A percentile compares a stretch with the other conserved stretches of the same genome.
These are phyloP conservation scores for Arizona elegans DNA, from an alignment of 2,113 vertebrate genomes.

Conservation along the genomic window DNA sequence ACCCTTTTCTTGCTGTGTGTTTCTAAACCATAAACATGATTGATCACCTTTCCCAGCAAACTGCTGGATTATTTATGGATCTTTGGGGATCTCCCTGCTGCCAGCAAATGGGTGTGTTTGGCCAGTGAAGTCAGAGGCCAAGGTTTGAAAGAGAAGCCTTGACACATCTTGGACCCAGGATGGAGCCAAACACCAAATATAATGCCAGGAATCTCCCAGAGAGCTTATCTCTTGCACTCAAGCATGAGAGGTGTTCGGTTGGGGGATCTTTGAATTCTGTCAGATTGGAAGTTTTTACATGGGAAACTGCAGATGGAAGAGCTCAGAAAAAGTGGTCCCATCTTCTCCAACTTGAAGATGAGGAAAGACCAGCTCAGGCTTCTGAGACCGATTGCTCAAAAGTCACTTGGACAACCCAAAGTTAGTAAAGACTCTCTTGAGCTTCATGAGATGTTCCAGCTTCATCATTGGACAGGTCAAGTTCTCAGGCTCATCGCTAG, in stretches of 20 bases:
- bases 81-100: constrained; percentile 46
- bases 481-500: neutral
- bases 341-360: neutral
- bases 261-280: too few relatives aligned
- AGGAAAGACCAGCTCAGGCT: neutral
- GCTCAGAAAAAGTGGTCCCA: neutral
- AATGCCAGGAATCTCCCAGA: neutral
- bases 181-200: rapidly evolving
- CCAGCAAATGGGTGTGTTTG: constrained; percentile 29
- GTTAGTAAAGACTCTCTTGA: neutral
- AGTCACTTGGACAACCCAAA: neutral
- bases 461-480: neutral
- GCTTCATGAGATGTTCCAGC: neutral
- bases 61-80: constrained; percentile 51
- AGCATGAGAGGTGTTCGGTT: neutral
- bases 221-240: constrained; percentile 5
- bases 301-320: neutral
- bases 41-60: constrained; percentile 31
- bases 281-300: neutral
- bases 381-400: neutral
- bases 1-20: constrained; percentile 19
- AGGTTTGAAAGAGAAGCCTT: constrained; percentile 32
- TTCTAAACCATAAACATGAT: constrained; percentile 38
- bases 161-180: neutral
- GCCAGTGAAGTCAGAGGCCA: constrained; percentile 51